Conservation (phyloP, 2,113 vertebrate genomes). For the Anguilla rostrata region DNA sequence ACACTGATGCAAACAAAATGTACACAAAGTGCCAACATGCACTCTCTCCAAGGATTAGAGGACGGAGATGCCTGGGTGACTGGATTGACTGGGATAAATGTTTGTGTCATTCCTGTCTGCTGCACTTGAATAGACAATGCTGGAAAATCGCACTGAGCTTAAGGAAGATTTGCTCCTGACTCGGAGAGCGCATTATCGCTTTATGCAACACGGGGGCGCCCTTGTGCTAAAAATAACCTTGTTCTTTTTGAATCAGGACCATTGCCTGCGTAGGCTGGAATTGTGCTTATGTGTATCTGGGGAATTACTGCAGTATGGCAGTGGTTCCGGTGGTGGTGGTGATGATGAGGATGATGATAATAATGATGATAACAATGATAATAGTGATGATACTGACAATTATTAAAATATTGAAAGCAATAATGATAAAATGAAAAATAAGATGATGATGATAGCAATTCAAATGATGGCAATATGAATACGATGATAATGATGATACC, state of each 20-base stretch:
- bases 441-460: too few relatives aligned
- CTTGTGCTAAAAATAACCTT: constrained; percentile 30
- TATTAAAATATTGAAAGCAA: neutral
- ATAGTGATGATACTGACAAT: constrained; percentile 3
- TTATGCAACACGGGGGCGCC: constrained; percentile 32
- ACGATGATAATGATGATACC: constrained; percentile 6
- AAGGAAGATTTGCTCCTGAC: constrained; percentile 19
- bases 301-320: neutral
- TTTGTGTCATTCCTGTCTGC: neutral
- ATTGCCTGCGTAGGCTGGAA: neutral
- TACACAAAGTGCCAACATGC: neutral
- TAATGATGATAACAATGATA: neutral
- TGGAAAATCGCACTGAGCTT: constrained; percentile 17
- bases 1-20: constrained; percentile 3
- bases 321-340: neutral
- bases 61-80: neutral
- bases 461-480: too few relatives aligned
- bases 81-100: neutral
- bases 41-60: neutral
- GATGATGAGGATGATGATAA: neutral
- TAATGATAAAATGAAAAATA: too few relatives aligned
- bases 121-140: constrained; percentile 1
- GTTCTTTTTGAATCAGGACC: neutral
- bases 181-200: constrained; percentile 24
- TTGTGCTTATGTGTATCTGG: neutral